A percentile compares a stretch with the other conserved stretches of the same genome.
phyloP scores from a whole-genome alignment of 2,797 vertebrate species.

The Mallotus villosus region DNA sequence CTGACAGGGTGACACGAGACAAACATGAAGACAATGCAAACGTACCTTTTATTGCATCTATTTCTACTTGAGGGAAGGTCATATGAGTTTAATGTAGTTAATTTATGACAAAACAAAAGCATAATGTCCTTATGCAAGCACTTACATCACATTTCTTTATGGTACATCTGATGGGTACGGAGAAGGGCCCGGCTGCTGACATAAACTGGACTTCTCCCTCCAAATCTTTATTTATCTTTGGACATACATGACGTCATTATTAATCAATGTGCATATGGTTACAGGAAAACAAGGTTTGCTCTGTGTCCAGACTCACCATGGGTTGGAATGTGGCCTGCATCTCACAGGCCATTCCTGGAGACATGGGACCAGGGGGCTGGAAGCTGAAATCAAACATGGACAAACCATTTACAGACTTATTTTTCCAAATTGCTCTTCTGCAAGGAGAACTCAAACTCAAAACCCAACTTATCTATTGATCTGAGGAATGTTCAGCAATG shows the following conservation, averaged over 20 bases:
- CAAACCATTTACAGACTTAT: neutral
- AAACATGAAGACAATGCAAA: constrained; percentile 15
- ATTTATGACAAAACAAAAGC: no score
- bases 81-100: no score
- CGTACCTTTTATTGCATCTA: no score
- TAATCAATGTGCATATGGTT: neutral
- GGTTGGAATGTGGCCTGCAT: constrained; percentile 83
- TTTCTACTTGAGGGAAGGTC: no score
- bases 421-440: no score
- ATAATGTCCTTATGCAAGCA: constrained; percentile 4
- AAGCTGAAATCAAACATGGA: constrained; percentile 74
- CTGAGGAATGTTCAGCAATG: neutral
- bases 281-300: neutral
- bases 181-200: constrained; percentile 81
- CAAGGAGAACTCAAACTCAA: no score
- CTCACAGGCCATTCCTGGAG: constrained; percentile 88
- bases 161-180: constrained; percentile 83
- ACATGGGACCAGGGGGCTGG: constrained; percentile 80
- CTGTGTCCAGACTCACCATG: constrained; percentile 72
- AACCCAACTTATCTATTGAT: no score
- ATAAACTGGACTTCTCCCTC: constrained; percentile 83
- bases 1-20: constrained; percentile 67
- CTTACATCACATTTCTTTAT: constrained; percentile 86
- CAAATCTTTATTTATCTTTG: constrained; percentile 81
- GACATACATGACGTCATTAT: no score